These are phyloP conservation scores for Cydia strobilella DNA, from an alignment of 1,140 invertebrate genomes.

Conservation along the genomic window DNA sequence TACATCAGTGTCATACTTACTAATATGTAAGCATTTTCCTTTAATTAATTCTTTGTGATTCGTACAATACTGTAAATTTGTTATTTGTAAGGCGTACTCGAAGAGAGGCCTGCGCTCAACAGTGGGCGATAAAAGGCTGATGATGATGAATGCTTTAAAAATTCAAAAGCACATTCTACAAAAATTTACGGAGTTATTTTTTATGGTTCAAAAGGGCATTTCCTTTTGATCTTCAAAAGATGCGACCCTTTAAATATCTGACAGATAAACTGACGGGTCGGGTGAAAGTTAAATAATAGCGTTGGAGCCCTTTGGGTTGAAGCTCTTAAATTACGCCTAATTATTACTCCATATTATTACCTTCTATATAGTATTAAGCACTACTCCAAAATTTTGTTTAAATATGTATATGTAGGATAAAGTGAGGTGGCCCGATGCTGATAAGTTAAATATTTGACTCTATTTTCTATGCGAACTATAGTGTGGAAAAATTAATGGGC, in stretches of 20 bases:
- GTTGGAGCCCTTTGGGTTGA: neutral
- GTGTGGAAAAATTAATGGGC: too few relatives aligned
- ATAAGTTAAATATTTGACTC: too few relatives aligned
- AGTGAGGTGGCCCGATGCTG: neutral
- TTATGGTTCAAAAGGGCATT: neutral
- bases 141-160: too few relatives aligned
- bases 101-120: too few relatives aligned
- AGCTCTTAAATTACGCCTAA: neutral
- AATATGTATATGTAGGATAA: neutral
- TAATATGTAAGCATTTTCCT: too few relatives aligned
- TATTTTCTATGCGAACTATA: too few relatives aligned
- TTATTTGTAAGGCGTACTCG: too few relatives aligned
- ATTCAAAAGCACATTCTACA: neutral
- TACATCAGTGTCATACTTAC: too few relatives aligned
- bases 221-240: slow-evolving; percentile 5
- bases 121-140: too few relatives aligned
- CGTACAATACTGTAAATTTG: too few relatives aligned
- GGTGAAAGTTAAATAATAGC: neutral
- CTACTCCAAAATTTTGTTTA: neutral
- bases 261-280: neutral
- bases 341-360: neutral
- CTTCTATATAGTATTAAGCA: too few relatives aligned
- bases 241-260: neutral
- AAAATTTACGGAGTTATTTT: neutral
- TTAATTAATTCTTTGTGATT: too few relatives aligned